Evolutionary conservation across 2,797 vertebrate genomes (phyloP), one percentile per base, ranked within the genome.

Genomic region (Stomatorhinus walkeri): DNA sequence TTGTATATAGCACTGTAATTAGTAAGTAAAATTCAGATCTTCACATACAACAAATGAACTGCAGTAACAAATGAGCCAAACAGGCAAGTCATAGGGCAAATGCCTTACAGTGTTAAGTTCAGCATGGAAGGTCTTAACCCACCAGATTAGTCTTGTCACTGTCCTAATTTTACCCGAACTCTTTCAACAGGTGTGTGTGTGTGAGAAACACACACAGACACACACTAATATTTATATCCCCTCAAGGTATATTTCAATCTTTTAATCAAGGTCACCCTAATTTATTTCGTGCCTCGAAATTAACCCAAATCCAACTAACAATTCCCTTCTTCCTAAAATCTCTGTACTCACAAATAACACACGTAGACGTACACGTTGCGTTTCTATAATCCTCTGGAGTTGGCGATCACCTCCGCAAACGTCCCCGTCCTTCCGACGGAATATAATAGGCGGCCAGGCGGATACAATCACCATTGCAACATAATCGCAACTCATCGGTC

Each of bases 191-290:
- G 76, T 81, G 40, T 81, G 76, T 81, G 40, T 81, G 32, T 32
- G n/a, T 1, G 40, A 46, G 0, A n/a, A 9, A 32, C 28, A 49
- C 16, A 48, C 6, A n/a, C 49, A 64, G 19, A 7, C 48, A 36
- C 32, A 59, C n/a, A 61, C n/a, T 24, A 61, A 61, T 59, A 59
- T 22, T 61, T 24, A 24, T 61, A 9, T 24, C 9, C 24, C 22
- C 9, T 12, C 59, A 64, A 64, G 9, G 22, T 10, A 52, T 89
- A 51, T 68, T 83, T 85, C 87, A 89, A 87, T 85, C 48, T 83
- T 49, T 84, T 24, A 88, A n/a, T 89, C 87, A 90, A 89, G 89
- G 90, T 90, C 89, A 89, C 52, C 72, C 87, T 84, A 88, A 86
- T 87, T 61, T 24, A 61, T 61, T 61, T 61, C 22, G 48, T 85